These are phyloP conservation scores for Apodemia zela DNA, from an alignment of 2,888 invertebrate genomes.

Conservation along the genomic window DNA sequence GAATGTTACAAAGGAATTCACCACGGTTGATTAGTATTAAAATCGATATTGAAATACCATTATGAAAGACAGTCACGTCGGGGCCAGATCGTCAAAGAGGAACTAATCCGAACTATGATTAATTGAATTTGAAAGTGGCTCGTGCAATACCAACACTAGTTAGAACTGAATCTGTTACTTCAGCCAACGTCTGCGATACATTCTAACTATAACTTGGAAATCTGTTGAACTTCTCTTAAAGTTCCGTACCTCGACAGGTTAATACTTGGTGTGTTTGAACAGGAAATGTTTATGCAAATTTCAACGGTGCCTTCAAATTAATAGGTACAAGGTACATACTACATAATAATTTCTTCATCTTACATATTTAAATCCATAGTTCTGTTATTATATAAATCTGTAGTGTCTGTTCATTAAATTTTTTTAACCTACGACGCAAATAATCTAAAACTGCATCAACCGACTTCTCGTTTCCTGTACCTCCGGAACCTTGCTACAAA, in stretches of 20 bases:
- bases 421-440: too few species aligned
- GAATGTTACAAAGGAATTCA: conserved; percentile 6
- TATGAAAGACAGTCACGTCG: conserved; percentile 60
- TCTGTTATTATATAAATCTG: too few species aligned
- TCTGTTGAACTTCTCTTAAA: conserved; percentile 47
- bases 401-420: too few species aligned
- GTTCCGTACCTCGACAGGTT: conserved; percentile 49
- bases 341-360: too few species aligned
- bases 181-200: conserved; percentile 46
- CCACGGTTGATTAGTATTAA: conserved; percentile 20
- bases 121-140: conserved; percentile 69
- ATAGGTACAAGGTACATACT: background rate
- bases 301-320: background rate
- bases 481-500: too few species aligned
- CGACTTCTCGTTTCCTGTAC: too few species aligned
- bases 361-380: too few species aligned
- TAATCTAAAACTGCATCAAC: too few species aligned
- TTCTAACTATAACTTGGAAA: conserved; percentile 42
- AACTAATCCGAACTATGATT: conserved; percentile 75
- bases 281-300: conserved; percentile 22
- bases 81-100: conserved; percentile 63
- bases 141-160: conserved; percentile 49
- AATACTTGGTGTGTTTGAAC: conserved; percentile 37
- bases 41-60: conserved; percentile 43
- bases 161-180: conserved; percentile 59